Evolutionary conservation across 2,113 vertebrate genomes (phyloP), one percentile per base, ranked within the genome.

Genomic region (Oncorhynchus gorbuscha): DNA sequence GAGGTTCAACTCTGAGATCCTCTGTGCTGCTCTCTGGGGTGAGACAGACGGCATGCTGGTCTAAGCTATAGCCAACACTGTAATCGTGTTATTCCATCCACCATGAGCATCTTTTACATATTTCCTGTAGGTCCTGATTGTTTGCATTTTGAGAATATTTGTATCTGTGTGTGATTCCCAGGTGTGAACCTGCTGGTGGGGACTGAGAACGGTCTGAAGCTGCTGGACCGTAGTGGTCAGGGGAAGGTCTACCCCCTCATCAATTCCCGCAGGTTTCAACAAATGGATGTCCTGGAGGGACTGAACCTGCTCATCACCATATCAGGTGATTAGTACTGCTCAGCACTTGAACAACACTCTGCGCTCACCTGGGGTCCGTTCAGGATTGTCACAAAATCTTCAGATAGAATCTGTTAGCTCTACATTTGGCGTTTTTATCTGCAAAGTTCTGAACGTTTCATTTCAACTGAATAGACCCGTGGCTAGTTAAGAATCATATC

Each of bases 11-110:
- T 96, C 96, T 0, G 96, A 97, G 92, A 97, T 97, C 85, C 94
- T 97, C 24, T 97, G 96, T 30, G 96, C 96, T 0, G 96, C 96
- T 8, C 95, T 97, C 0, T 97, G 96, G 96, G 96, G 96, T 96
- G 84, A 92, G 94, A 16, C 5, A 4, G 55, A 14, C 4, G 0
- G 55, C 55, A 4, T 1, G 5, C 20, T 58, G 55, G 55, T 20
- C 55, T 58, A 20, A 14, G 55, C 55, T 58, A 20, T 12, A 58
- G 18, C 39, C 51, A 16, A 18, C 51, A 55, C 12, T 14, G 3
- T 51, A 18, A 55, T 16, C 16, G 5, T 18, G 16, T 18, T 55
- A 55, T 55, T 18, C 6, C 18, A 20, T 32, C 14, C 16, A 49
- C 1, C 51, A 55, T 62, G 59, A 24, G 13, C 59, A 62, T 62